Evolutionary conservation across 2,797 vertebrate genomes (phyloP), one percentile per base, ranked within the genome.

Genomic region (Hirundo rustica): DNA sequence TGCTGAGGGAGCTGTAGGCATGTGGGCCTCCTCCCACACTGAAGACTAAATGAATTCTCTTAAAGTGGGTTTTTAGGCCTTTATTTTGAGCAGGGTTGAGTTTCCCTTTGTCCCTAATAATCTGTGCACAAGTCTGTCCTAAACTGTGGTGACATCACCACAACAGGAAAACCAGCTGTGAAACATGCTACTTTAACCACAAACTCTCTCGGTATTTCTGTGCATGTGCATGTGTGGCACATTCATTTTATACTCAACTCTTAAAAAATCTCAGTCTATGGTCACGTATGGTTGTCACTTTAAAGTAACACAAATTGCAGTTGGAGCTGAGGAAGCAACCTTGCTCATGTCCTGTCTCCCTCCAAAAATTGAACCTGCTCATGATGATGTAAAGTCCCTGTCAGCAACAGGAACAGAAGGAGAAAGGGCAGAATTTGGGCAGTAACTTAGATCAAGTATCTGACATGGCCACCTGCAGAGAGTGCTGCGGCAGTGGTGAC

Each of bases 271-370:
- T 53, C 60, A 44, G 22, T 36, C 25, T 18, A 3, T 5, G 15
- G 18, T 18, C 58, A 7, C 8, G 38, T 38, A 10, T 5, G 25
- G 7, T 12, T 38, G 38, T 29, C 13, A 8, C 15, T 78, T 55
- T 26, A 72, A 78, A 87, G 9, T 23, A 75, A 72, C 5, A 50
- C 4, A 13, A 65, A 55, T 17, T 68, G 18, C 50, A 85, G 8
- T 34, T 75, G 26, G 21, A 89, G 36, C 16, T 72, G 62, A 81
- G 34, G 65, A 74, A 78, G 21, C 13, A 86, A 9, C 26, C 11
- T 70, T 70, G 40, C 17, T 34, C 0, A 0, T 53, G 18, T 26
- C 21, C 20, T 3, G 0, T 26, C 36, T 76, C 26, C 38, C 17
- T 74, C 53, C 27, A 18, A 50, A 13, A 79, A 45, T 6, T 9